These are phyloP conservation scores for Epinephelus fuscoguttatus DNA, from an alignment of 2,113 vertebrate species.

Conservation along the genomic window DNA sequence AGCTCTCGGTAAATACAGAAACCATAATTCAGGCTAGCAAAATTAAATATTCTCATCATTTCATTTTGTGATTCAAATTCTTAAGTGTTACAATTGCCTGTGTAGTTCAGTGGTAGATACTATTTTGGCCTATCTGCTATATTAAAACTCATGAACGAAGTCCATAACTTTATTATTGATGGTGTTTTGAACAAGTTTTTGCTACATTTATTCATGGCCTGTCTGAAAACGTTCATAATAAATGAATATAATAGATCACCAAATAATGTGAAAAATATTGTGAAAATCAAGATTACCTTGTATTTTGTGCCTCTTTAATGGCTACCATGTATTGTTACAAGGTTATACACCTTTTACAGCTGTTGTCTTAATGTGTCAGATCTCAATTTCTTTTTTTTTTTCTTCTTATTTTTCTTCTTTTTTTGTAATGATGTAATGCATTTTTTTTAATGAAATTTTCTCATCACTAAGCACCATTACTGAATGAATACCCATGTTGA, in stretches of 20 bases:
- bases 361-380: not conserved
- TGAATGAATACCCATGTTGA: not conserved
- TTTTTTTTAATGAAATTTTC: not conserved
- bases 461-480: not conserved
- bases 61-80: not conserved
- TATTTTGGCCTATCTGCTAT: not conserved
- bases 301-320: not conserved
- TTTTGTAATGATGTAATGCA: not conserved
- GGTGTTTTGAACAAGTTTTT: not conserved
- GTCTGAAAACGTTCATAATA: not conserved
- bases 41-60: not conserved
- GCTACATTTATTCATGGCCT: not conserved
- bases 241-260: not conserved
- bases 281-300: not conserved
- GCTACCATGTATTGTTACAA: not conserved
- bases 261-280: not conserved
- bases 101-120: not conserved
- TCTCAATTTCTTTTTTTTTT: no score
- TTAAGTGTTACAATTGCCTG: not conserved
- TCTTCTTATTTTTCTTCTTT: no score
- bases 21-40: not conserved
- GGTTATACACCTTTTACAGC: not conserved
- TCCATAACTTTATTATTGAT: not conserved
- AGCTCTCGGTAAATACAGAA: not conserved
- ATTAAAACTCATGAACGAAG: no score